Conservation (phyloP, 2,888 invertebrate species). For the Geophilus truncorum region DNA sequence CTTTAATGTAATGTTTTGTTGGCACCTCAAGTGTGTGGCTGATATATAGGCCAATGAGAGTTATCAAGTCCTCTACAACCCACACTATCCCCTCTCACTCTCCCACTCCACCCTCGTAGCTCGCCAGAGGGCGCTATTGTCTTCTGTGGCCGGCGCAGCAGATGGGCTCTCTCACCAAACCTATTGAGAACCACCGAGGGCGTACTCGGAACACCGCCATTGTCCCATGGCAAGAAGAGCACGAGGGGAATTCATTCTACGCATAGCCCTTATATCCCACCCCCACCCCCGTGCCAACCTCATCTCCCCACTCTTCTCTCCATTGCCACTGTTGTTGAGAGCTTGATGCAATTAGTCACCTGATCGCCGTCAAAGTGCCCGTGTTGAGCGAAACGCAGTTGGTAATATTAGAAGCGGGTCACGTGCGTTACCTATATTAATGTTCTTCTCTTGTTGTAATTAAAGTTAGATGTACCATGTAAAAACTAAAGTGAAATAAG, state of each 20-base stretch:
- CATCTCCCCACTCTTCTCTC: conserved; percentile 7
- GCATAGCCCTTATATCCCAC: neutral
- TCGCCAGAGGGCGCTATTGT: conserved; percentile 10
- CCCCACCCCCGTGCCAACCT: conserved; percentile 11
- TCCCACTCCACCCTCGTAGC: neutral
- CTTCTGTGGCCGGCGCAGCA: neutral
- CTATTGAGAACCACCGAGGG: conserved; percentile 20
- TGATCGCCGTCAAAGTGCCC: conserved; percentile 11
- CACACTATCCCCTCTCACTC: neutral
- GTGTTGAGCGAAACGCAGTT: neutral
- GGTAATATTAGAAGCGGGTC: conserved; percentile 1
- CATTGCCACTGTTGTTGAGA: conserved; percentile 14
- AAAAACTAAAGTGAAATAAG: neutral
- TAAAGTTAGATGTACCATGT: neutral
- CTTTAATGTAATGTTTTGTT: neutral
- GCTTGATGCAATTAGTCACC: conserved; percentile 16
- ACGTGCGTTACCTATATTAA: neutral
- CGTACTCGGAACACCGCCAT: conserved; percentile 20
- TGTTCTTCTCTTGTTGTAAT: neutral
- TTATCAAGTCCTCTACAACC: neutral
- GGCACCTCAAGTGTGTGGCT: neutral
- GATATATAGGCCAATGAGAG: conserved; percentile 3
- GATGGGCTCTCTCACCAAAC: conserved; percentile 20
- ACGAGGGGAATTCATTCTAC: neutral
- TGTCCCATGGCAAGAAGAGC: conserved; percentile 8